Evolutionary conservation across 1,140 invertebrate genomes (phyloP).

Genomic region (Drosophila baimaii): DNA sequence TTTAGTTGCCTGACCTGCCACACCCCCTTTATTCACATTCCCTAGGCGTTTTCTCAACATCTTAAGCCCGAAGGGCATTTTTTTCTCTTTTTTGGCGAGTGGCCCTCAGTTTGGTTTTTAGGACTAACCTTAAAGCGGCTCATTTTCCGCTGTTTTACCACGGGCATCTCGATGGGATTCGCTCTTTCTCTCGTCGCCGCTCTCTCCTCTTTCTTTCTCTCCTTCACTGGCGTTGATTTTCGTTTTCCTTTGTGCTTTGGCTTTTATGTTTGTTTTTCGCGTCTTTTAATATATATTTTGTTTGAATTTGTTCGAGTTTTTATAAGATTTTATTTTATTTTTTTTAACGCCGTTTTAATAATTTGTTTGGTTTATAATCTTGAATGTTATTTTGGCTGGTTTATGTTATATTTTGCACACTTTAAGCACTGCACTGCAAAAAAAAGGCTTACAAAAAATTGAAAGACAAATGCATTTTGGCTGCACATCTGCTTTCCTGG

Average conservation of each 20-base stretch:
- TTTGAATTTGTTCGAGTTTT: neutral
- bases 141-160: constrained; percentile 82
- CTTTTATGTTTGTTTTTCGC: constrained; percentile 19
- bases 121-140: constrained; percentile 81
- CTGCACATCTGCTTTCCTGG: constrained; percentile 13
- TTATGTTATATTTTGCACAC: neutral
- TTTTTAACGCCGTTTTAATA: neutral
- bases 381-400: neutral
- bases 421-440: constrained; percentile 18
- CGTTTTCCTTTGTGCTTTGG: constrained; percentile 12
- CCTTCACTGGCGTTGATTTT: constrained; percentile 10
- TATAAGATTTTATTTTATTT: neutral
- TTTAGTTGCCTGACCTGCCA: constrained; percentile 5
- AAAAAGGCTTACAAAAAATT: constrained; percentile 9
- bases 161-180: constrained; percentile 59
- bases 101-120: constrained; percentile 1
- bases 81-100: constrained; percentile 2
- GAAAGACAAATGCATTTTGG: constrained; percentile 8
- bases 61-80: neutral
- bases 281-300: constrained; percentile 1
- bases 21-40: constrained; percentile 6
- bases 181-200: constrained; percentile 8
- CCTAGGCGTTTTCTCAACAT: neutral
- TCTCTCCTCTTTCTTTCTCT: constrained; percentile 22
- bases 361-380: neutral